phyloP scores from a whole-genome alignment of 1,140 invertebrate genomes.

The Dendrolimus kikuchii region DNA sequence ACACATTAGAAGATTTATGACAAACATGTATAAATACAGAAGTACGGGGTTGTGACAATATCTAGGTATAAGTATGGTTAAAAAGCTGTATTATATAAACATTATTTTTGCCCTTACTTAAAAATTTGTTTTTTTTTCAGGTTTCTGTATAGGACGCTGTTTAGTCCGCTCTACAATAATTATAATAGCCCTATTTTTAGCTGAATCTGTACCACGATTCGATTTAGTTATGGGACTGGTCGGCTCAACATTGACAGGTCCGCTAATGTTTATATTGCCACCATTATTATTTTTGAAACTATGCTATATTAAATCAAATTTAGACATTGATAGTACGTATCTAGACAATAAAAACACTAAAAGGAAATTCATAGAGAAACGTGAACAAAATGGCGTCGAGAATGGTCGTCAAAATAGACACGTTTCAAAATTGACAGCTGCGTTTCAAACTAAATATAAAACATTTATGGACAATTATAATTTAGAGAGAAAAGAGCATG shows the following conservation, averaged over 20 bases:
- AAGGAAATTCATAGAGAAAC: conserved; percentile 5
- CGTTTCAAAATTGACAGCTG: conserved; percentile 28
- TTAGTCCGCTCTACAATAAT: conserved; percentile 81
- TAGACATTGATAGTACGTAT: too few relatives aligned
- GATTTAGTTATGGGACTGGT: conserved; percentile 92
- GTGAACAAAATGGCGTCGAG: conserved; percentile 2
- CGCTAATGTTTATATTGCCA: conserved; percentile 88
- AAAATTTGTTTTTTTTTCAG: conserved; percentile 68
- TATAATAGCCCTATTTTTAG: conserved; percentile 81
- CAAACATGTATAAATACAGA: too few relatives aligned
- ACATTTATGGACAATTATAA: conserved; percentile 37
- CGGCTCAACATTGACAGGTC: conserved; percentile 87
- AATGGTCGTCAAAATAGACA: conserved; percentile 19
- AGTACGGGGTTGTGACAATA: too few relatives aligned
- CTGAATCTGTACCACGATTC: conserved; percentile 88
- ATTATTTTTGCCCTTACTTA: background rate
- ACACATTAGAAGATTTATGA: too few relatives aligned
- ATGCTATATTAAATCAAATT: conserved; percentile 57
- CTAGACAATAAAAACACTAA: conserved; percentile 1
- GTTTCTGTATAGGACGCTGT: conserved; percentile 84
- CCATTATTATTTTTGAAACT: conserved; percentile 84
- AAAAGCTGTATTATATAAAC: too few relatives aligned
- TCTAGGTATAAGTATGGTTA: too few relatives aligned
- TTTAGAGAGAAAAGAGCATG: conserved; percentile 18
- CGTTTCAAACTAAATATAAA: conserved; percentile 41